A percentile compares a stretch with the other conserved stretches of the same genome.
phyloP scores from a whole-genome alignment of 2,888 invertebrate species.

The Gisinianus flammeolus region DNA sequence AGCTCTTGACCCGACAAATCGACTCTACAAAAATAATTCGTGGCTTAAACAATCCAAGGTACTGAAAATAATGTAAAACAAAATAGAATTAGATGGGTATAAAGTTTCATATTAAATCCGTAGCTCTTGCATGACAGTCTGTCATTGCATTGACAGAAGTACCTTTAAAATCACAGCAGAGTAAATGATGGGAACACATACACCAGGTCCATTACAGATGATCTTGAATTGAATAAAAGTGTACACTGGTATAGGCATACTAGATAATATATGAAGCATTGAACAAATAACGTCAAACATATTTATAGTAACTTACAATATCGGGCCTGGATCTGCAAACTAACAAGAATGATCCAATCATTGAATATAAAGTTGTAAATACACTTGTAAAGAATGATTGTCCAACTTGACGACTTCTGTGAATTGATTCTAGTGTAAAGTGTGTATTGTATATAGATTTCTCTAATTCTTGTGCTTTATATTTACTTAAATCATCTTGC shows the following conservation, averaged over 20 bases:
- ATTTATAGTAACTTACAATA: slow-evolving; percentile 62
- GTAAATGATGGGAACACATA: slow-evolving; percentile 81
- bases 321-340: slow-evolving; percentile 76
- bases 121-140: not conserved
- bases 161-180: slow-evolving; percentile 37
- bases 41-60: slow-evolving; percentile 69
- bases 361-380: slow-evolving; percentile 77
- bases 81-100: not conserved
- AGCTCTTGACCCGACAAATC: slow-evolving; percentile 85
- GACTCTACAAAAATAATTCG: slow-evolving; percentile 93
- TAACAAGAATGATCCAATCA: slow-evolving; percentile 72
- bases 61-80: slow-evolving; percentile 49
- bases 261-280: too few species aligned
- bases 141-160: not conserved
- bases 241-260: too few species aligned
- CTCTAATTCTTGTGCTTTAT: slow-evolving; percentile 67
- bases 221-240: slow-evolving; percentile 63
- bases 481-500: slow-evolving; percentile 76
- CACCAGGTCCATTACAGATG: slow-evolving; percentile 95
- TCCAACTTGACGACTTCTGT: slow-evolving; percentile 83
- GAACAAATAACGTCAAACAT: not conserved
- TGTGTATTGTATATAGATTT: slow-evolving; percentile 63
- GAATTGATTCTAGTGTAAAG: slow-evolving; percentile 70
- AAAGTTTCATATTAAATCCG: not conserved
- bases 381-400: slow-evolving; percentile 83